Conservation (phyloP, 2,797 vertebrate species). For the Ceyx erithaca region DNA sequence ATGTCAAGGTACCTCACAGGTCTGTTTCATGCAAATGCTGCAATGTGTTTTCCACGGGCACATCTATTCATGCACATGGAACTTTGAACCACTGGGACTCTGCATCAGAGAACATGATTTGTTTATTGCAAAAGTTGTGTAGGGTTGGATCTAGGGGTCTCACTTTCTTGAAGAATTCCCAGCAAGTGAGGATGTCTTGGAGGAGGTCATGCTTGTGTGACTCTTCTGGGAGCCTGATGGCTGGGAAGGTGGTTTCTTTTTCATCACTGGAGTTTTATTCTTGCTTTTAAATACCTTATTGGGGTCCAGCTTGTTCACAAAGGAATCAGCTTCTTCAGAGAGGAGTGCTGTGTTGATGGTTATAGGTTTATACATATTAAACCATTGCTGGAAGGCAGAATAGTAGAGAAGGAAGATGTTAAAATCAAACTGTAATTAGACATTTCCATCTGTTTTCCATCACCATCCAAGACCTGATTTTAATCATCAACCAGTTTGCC, state of each 20-base stretch:
- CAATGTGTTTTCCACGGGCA: neutral
- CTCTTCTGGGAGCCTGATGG: conserved; percentile 75
- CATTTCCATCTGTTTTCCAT: neutral
- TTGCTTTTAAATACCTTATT: conserved; percentile 90
- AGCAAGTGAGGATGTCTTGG: conserved; percentile 47
- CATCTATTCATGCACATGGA: neutral
- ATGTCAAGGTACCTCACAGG: neutral
- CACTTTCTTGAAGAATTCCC: conserved; percentile 69
- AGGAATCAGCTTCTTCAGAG: conserved; percentile 81
- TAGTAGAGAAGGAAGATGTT: neutral
- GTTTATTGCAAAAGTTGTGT: neutral
- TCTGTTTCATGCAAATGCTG: conserved; percentile 31
- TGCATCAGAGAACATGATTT: neutral
- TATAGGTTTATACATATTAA: conserved; percentile 93
- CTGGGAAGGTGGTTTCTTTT: conserved; percentile 86
- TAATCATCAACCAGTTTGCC: neutral
- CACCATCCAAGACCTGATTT: neutral
- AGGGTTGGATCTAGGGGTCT: neutral
- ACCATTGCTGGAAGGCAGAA: conserved; percentile 89
- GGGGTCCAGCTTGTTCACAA: conserved; percentile 93
- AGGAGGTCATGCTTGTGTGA: conserved; percentile 53
- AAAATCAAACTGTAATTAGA: neutral
- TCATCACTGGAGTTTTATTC: conserved; percentile 85
- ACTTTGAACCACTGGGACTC: neutral
- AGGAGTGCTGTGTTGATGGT: conserved; percentile 80